These are phyloP conservation scores for Promerops cafer DNA, from an alignment of 2,113 vertebrate species.

Conservation along the genomic window DNA sequence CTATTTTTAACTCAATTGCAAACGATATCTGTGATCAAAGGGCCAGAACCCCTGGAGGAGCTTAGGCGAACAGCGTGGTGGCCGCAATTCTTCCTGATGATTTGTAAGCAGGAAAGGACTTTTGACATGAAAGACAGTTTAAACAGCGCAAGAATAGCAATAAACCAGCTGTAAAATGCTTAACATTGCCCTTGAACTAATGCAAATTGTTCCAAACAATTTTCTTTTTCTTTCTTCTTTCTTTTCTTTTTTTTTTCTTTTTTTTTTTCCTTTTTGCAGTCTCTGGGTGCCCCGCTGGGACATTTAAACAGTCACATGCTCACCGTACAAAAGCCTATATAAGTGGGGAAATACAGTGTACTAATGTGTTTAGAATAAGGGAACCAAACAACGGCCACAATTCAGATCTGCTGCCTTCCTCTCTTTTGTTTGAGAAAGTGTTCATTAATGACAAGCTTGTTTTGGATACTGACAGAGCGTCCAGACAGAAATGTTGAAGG, in stretches of 20 bases:
- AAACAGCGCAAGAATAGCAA: slow-evolving; percentile 83
- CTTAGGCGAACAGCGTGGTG: slow-evolving; percentile 74
- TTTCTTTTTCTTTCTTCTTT: slow-evolving; percentile 49
- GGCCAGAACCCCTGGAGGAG: slow-evolving; percentile 72
- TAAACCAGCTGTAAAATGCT: slow-evolving; percentile 81
- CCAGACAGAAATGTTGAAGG: slow-evolving; percentile 41
- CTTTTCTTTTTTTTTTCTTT: background rate
- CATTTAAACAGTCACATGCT: slow-evolving; percentile 74
- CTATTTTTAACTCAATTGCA: slow-evolving; percentile 83
- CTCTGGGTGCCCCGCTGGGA: slow-evolving; percentile 69
- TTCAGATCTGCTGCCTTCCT: slow-evolving; percentile 36
- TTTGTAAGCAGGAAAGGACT: slow-evolving; percentile 92
- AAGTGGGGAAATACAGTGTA: slow-evolving; percentile 65
- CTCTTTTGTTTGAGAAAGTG: slow-evolving; percentile 48
- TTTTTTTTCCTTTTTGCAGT: slow-evolving; percentile 45
- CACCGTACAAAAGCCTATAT: slow-evolving; percentile 67
- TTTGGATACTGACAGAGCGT: slow-evolving; percentile 50
- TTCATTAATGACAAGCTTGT: slow-evolving; percentile 52
- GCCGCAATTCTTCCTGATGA: slow-evolving; percentile 81
- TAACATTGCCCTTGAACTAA: slow-evolving; percentile 79
- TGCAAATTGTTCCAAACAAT: slow-evolving; percentile 78
- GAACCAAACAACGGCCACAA: slow-evolving; percentile 23
- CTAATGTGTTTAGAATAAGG: slow-evolving; percentile 68
- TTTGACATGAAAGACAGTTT: slow-evolving; percentile 90
- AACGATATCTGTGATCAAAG: slow-evolving; percentile 87